Evolutionary conservation across 2,888 invertebrate genomes (phyloP).

Genomic region (Nomada fabriciana): DNA sequence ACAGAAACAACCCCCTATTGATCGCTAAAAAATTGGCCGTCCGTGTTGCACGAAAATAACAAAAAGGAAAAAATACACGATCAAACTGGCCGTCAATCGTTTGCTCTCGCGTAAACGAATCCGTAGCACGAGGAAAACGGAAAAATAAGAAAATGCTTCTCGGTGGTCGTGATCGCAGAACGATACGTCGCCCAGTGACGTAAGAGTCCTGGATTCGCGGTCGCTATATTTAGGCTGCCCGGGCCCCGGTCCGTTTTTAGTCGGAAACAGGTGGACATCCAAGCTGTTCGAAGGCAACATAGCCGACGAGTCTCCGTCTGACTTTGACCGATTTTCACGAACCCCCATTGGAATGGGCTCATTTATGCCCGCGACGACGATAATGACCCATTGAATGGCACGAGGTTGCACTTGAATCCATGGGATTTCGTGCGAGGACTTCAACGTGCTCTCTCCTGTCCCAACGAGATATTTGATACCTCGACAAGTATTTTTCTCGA

Average conservation of each 20-base stretch:
- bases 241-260: slow-evolving; percentile 83
- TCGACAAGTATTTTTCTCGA: no score
- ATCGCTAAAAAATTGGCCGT: no score
- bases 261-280: slow-evolving; percentile 82
- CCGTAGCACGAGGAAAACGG: neutral
- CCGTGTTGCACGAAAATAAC: no score
- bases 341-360: slow-evolving; percentile 57
- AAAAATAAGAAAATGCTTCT: slow-evolving; percentile 35
- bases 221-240: slow-evolving; percentile 82
- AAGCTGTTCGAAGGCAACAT: slow-evolving; percentile 67
- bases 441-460: no score
- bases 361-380: slow-evolving; percentile 61
- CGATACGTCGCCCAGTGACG: slow-evolving; percentile 66
- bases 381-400: slow-evolving; percentile 74
- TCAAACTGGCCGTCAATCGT: no score
- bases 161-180: slow-evolving; percentile 49
- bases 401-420: neutral
- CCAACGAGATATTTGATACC: neutral
- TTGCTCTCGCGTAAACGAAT: neutral
- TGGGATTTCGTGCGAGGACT: neutral
- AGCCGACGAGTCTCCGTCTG: slow-evolving; percentile 74
- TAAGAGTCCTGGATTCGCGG: slow-evolving; percentile 82
- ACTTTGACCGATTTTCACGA: slow-evolving; percentile 83
- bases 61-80: no score
- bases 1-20: no score